Percentiles rank a stretch among this genome's conserved stretches.
These are phyloP conservation scores for Saccostrea cuccullata DNA, from an alignment of 1,140 invertebrate genomes.

Conservation along the genomic window DNA sequence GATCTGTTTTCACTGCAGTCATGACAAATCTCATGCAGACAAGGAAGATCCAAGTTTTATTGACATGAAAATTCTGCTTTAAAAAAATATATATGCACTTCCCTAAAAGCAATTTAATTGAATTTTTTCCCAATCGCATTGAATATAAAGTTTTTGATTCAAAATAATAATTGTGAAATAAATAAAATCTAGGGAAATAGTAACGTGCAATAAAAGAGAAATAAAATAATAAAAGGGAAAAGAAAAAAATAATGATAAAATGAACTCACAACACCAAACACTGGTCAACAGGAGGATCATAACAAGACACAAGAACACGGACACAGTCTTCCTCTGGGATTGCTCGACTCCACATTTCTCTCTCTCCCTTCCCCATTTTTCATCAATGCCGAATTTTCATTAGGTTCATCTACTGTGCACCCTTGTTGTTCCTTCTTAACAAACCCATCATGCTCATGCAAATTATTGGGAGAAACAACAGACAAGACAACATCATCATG, in stretches of 20 bases:
- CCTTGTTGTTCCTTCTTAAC: background rate
- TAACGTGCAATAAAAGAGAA: background rate
- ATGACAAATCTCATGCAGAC: no score
- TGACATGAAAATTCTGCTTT: no score
- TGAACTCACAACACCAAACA: slow-evolving; percentile 55
- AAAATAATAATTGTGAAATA: no score
- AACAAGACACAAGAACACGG: slow-evolving; percentile 68
- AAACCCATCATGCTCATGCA: slow-evolving; percentile 58
- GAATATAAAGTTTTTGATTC: no score
- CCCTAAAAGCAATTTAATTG: no score
- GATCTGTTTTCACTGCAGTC: no score
- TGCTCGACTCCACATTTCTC: background rate
- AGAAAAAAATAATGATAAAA: slow-evolving; percentile 54
- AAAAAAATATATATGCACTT: no score
- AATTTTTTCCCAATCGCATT: no score
- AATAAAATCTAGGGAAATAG: background rate
- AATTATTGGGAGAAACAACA: slow-evolving; percentile 26
- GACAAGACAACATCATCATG: slow-evolving; percentile 54
- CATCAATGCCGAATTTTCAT: slow-evolving; percentile 40
- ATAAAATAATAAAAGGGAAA: slow-evolving; percentile 1
- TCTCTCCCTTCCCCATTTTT: slow-evolving; percentile 17
- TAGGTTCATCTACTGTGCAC: slow-evolving; percentile 24
- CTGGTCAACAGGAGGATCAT: slow-evolving; percentile 55
- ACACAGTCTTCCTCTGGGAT: background rate
- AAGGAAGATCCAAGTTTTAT: no score